Percentiles rank a stretch among this genome's conserved stretches.
Conservation (phyloP, 2,888 invertebrate genomes). For the Caenorhabditis wallacei region DNA sequence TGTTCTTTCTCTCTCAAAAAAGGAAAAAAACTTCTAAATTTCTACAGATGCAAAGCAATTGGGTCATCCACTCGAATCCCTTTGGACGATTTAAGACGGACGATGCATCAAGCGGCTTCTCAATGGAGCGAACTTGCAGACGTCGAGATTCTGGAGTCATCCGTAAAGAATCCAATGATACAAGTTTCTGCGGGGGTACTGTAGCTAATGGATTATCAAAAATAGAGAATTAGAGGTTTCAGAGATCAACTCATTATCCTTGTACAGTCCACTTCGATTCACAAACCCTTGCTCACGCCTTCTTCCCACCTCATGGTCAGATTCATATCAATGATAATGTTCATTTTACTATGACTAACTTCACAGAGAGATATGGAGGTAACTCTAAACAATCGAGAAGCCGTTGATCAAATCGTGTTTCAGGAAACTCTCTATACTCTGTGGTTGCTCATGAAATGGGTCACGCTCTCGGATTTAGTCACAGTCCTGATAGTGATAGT, state of each 20-base stretch:
- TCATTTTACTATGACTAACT: conserved; percentile 55
- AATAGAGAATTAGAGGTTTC: background rate
- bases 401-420: background rate
- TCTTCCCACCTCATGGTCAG: conserved; percentile 58
- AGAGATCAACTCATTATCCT: conserved; percentile 43
- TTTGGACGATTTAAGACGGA: conserved; percentile 44
- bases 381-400: background rate
- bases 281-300: conserved; percentile 56
- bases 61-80: conserved; percentile 43
- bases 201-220: background rate
- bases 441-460: conserved; percentile 67
- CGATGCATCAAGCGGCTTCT: conserved; percentile 52
- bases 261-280: conserved; percentile 43
- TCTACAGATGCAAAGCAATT: conserved; percentile 49
- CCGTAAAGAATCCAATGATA: conserved; percentile 36
- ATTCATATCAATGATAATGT: conserved; percentile 64
- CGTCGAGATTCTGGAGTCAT: conserved; percentile 48
- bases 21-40: background rate
- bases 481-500: conserved; percentile 55
- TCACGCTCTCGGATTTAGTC: conserved; percentile 64
- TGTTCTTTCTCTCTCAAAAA: background rate
- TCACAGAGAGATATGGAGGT: conserved; percentile 36
- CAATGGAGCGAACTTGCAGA: conserved; percentile 66
- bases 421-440: conserved; percentile 53
- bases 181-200: conserved; percentile 48